Conservation (phyloP, 1,140 invertebrate species). For the Idris sp. region DNA sequence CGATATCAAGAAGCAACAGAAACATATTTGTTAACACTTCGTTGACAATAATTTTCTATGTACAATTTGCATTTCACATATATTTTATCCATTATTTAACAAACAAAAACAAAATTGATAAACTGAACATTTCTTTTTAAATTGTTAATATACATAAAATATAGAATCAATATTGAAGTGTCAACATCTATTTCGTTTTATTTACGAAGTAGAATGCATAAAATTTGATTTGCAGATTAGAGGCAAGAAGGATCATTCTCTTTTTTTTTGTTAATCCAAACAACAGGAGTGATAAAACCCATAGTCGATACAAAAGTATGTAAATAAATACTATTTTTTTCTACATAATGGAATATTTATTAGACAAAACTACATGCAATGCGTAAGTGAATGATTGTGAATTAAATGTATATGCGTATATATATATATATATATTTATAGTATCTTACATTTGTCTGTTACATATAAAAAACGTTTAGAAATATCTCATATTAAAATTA, state of each 20-base stretch:
- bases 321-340: conserved; percentile 75
- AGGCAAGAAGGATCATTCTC: conserved; percentile 33
- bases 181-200: conserved; percentile 29
- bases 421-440: conserved; percentile 56
- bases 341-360: conserved; percentile 73
- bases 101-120: conserved; percentile 35
- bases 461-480: conserved; percentile 57
- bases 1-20: conserved; percentile 18
- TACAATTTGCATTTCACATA: conserved; percentile 30
- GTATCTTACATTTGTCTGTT: conserved; percentile 50
- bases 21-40: conserved; percentile 38
- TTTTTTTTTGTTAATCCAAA: conserved; percentile 39
- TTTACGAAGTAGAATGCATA: conserved; percentile 25
- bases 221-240: conserved; percentile 34
- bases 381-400: conserved; percentile 48
- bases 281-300: conserved; percentile 37
- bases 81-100: conserved; percentile 36
- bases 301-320: conserved; percentile 60
- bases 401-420: conserved; percentile 39
- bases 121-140: no score
- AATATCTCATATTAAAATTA: conserved; percentile 43
- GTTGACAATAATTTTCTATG: conserved; percentile 8
- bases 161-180: conserved; percentile 28
- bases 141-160: no score
- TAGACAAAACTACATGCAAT: conserved; percentile 60